Evolutionary conservation across 1,140 invertebrate species (phyloP).

Genomic region (Oscheius sp.): DNA sequence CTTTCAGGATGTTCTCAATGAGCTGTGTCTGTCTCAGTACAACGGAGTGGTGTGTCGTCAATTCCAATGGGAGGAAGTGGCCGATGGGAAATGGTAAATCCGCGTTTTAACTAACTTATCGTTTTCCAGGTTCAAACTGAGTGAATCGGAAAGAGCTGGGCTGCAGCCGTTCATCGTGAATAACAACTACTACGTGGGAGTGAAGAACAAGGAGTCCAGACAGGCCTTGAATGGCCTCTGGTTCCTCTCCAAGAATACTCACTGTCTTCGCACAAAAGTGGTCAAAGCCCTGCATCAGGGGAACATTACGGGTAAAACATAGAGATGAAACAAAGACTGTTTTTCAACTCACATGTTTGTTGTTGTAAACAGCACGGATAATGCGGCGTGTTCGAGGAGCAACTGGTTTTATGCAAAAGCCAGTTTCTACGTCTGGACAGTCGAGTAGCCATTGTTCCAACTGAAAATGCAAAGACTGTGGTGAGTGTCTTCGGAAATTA

Average conservation of each 20-base stretch:
- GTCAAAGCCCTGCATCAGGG: not conserved
- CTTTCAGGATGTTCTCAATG: constrained; percentile 48
- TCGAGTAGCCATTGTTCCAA: constrained; percentile 11
- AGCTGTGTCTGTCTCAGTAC: constrained; percentile 44
- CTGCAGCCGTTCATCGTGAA: constrained; percentile 48
- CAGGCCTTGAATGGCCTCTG: constrained; percentile 46
- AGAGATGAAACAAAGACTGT: not conserved
- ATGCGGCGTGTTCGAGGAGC: not conserved
- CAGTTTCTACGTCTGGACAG: not conserved
- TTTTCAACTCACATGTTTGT: constrained; percentile 16
- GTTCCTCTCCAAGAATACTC: constrained; percentile 36
- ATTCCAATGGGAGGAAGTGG: constrained; percentile 51
- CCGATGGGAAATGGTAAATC: constrained; percentile 51
- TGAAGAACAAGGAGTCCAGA: constrained; percentile 43
- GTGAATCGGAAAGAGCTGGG: constrained; percentile 41
- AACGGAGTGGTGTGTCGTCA: constrained; percentile 48
- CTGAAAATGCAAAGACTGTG: not conserved
- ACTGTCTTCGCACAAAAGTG: constrained; percentile 16
- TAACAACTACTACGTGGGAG: constrained; percentile 56
- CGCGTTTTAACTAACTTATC: not conserved
- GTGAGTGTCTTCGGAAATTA: no score
- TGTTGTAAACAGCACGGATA: constrained; percentile 15
- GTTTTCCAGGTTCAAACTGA: constrained; percentile 47
- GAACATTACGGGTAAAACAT: not conserved
- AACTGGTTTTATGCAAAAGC: constrained; percentile 22